Conservation (phyloP, 2,888 invertebrate species). For the Sinelater perroti region DNA sequence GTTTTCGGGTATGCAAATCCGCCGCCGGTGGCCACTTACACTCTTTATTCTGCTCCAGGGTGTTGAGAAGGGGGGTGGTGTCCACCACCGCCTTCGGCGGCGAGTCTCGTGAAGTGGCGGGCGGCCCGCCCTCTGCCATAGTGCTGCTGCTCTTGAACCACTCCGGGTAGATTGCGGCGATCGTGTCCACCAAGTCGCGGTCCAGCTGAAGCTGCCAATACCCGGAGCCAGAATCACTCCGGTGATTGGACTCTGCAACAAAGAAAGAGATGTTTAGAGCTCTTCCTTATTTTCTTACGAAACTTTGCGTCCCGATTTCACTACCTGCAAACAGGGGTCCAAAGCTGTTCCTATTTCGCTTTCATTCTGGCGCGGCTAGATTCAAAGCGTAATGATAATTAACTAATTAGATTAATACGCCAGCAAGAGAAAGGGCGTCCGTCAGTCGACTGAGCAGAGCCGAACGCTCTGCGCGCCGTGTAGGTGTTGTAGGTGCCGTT, state of each 20-base stretch:
- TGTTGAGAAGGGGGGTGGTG: conserved; percentile 90
- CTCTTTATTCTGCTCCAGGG: conserved; percentile 97
- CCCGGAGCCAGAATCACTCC: conserved; percentile 72
- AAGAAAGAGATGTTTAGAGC: conserved; percentile 22
- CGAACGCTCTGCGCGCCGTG: conserved; percentile 1
- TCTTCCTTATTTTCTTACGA: too few relatives aligned
- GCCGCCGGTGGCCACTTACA: conserved; percentile 74
- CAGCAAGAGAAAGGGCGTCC: conserved; percentile 13
- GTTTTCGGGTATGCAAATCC: conserved; percentile 13
- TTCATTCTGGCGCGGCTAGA: conserved; percentile 5
- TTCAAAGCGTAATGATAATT: conserved; percentile 8
- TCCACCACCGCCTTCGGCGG: conserved; percentile 94
- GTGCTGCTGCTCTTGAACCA: conserved; percentile 75
- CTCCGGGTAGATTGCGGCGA: conserved; percentile 91
- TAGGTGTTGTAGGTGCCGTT: conserved; percentile 23
- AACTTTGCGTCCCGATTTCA: too few relatives aligned
- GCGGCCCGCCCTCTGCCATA: conserved; percentile 42
- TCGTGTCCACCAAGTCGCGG: conserved; percentile 90
- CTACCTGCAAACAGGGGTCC: conserved; percentile 2
- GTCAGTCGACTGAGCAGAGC: conserved; percentile 6
- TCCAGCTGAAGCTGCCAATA: conserved; percentile 94
- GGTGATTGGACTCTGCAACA: conserved; percentile 73
- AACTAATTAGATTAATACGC: conserved; percentile 11
- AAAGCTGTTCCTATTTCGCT: conserved; percentile 1
- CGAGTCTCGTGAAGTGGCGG: conserved; percentile 65